Evolutionary conservation across 2,888 invertebrate genomes (phyloP).

Genomic region (Trichogramma dendrolimi): DNA sequence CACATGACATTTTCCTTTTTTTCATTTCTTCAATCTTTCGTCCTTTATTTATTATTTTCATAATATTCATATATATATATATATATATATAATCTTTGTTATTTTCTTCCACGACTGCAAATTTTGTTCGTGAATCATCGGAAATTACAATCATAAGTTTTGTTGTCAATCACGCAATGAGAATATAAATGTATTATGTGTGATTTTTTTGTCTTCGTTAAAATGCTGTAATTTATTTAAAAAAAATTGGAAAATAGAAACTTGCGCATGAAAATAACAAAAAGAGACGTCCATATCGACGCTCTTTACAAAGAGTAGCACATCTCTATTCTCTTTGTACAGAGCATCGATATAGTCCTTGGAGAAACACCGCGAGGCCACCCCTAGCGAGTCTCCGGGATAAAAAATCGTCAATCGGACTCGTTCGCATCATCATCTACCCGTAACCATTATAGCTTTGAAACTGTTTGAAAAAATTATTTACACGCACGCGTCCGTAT

Average conservation of each 20-base stretch:
- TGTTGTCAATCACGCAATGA: slow-evolving; percentile 1
- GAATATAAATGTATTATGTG: slow-evolving; percentile 10
- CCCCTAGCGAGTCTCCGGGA: no score
- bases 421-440: no score
- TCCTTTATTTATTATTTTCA: slow-evolving; percentile 22
- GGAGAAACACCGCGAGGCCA: no score
- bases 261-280: background rate
- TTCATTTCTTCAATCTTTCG: slow-evolving; percentile 20
- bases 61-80: slow-evolving; percentile 11
- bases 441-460: no score
- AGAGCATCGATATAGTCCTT: no score
- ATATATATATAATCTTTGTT: slow-evolving; percentile 18
- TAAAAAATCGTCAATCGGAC: no score
- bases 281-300: slow-evolving; percentile 14
- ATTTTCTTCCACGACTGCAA: slow-evolving; percentile 16
- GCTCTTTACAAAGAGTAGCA: background rate
- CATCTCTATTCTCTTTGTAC: background rate
- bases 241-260: slow-evolving; percentile 13
- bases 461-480: no score
- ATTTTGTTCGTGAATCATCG: background rate
- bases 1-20: slow-evolving; percentile 17
- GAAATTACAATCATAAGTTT: slow-evolving; percentile 17
- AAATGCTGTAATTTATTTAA: slow-evolving; percentile 19
- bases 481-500: no score
- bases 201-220: slow-evolving; percentile 8